Conservation (phyloP, 2,113 vertebrate species). For the Heteronetta atricapilla region DNA sequence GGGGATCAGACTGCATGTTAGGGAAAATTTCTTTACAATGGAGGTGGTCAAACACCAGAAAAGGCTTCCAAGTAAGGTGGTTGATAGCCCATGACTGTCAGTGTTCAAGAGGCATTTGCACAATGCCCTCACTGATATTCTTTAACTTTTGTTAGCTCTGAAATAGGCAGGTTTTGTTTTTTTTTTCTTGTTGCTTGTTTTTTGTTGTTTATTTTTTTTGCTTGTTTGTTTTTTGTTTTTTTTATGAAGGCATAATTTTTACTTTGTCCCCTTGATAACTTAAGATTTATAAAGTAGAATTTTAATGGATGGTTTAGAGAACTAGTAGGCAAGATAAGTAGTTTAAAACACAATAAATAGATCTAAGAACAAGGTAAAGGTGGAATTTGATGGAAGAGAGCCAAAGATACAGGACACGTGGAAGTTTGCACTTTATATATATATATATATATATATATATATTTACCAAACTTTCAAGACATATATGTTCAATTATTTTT, state of each 20-base stretch:
- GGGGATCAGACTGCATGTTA: too few species aligned
- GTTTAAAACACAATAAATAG: constrained; percentile 22
- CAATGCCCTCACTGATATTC: background rate
- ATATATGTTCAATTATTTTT: background rate
- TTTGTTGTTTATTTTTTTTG: too few species aligned
- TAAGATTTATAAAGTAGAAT: constrained; percentile 16
- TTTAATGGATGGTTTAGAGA: constrained; percentile 22
- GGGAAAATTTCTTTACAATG: background rate
- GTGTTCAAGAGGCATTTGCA: background rate
- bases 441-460: too few species aligned
- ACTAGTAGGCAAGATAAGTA: background rate
- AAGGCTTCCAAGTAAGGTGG: background rate
- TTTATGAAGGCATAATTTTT: background rate
- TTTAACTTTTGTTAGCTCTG: background rate
- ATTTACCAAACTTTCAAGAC: background rate
- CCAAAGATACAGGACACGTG: background rate
- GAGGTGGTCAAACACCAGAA: background rate
- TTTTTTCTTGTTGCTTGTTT: too few species aligned
- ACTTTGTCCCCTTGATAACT: background rate
- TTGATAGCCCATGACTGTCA: background rate
- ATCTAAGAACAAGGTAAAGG: background rate
- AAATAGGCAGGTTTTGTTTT: too few species aligned
- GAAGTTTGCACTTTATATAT: background rate
- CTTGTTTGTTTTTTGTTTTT: background rate
- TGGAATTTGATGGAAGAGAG: background rate